These are phyloP conservation scores for Sebastes itinus DNA, from an alignment of 2,797 vertebrate species.

Conservation along the genomic window DNA sequence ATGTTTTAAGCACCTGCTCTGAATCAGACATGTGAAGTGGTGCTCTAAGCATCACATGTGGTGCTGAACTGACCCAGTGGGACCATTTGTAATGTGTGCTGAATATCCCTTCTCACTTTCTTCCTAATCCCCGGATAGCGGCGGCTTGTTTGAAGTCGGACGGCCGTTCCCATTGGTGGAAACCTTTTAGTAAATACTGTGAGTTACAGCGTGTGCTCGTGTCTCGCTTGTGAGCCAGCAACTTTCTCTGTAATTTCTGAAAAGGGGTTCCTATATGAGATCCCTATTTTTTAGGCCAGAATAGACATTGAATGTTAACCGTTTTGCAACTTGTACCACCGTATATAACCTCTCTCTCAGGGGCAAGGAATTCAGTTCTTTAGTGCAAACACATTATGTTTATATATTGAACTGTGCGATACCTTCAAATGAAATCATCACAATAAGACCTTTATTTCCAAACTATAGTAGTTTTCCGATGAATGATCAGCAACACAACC, in stretches of 20 bases:
- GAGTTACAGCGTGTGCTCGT: not conserved
- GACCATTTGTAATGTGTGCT: constrained; percentile 41
- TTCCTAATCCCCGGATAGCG: constrained; percentile 42
- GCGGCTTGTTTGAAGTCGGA: constrained; percentile 53
- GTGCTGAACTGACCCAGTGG: constrained; percentile 48
- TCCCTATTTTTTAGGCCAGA: not conserved
- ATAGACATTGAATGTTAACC: not conserved
- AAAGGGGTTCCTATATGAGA: not conserved
- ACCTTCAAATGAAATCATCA: not conserved
- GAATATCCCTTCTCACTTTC: constrained; percentile 47
- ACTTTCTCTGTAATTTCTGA: not conserved
- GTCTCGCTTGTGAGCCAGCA: not conserved
- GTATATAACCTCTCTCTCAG: not conserved
- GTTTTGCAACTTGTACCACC: not conserved
- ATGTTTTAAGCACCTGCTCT: constrained; percentile 50
- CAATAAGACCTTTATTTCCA: not conserved
- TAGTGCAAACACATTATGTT: no score
- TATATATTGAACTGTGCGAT: not conserved
- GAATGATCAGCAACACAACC: not conserved
- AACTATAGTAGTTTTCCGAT: not conserved
- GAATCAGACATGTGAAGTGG: constrained; percentile 59
- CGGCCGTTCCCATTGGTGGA: constrained; percentile 6
- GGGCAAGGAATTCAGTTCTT: not conserved
- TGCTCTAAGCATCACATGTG: constrained; percentile 47
- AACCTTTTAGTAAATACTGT: constrained; percentile 44